A percentile compares a stretch with the other conserved stretches of the same genome.
Conservation (phyloP, 2,797 vertebrate species). For the Malurus leucopterus region DNA sequence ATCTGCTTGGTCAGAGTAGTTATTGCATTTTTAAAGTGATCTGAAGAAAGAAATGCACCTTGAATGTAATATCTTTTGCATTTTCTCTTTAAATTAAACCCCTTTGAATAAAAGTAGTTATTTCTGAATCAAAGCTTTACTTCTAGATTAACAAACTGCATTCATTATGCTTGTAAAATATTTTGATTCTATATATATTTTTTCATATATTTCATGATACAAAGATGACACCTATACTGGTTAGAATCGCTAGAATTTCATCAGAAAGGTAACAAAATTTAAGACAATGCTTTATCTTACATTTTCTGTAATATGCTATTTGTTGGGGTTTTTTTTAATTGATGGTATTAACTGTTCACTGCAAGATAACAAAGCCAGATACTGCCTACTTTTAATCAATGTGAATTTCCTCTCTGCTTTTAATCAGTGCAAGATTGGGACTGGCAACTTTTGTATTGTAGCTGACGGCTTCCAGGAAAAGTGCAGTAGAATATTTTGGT, state of each 20-base stretch:
- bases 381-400: not conserved
- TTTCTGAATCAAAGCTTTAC: not conserved
- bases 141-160: not conserved
- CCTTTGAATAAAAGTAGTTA: not conserved
- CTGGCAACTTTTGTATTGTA: not conserved
- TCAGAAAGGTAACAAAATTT: not conserved
- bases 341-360: not conserved
- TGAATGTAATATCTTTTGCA: not conserved
- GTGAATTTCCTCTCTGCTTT: not conserved
- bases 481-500: not conserved
- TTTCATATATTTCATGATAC: not conserved
- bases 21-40: not conserved
- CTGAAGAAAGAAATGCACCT: conserved; percentile 10
- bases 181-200: not conserved
- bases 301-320: not conserved
- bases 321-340: not conserved
- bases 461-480: not conserved
- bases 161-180: not conserved
- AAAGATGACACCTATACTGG: not conserved
- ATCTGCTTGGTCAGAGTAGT: not conserved
- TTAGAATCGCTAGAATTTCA: not conserved
- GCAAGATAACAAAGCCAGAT: not conserved
- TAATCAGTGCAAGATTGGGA: not conserved
- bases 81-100: not conserved
- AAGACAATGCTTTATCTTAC: not conserved